Percentiles rank a stretch among this genome's conserved stretches.
Conservation (phyloP, 2,888 invertebrate genomes). For the Neoscelio sp. region DNA sequence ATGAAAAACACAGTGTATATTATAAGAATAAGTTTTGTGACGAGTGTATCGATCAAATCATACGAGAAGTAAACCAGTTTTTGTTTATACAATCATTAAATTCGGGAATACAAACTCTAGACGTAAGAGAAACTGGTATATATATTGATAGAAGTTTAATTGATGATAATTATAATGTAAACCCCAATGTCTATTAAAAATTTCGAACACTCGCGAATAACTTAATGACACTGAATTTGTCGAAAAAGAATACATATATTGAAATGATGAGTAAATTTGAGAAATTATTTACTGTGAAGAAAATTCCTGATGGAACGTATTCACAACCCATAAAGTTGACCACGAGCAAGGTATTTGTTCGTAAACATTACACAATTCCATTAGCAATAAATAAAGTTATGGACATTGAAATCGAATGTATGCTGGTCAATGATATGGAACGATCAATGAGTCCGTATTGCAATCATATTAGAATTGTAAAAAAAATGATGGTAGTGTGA, state of each 20-base stretch:
- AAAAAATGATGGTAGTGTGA: conserved; percentile 73
- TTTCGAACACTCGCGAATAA: background rate
- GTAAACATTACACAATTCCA: conserved; percentile 73
- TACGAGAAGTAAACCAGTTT: background rate
- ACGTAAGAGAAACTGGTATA: too few relatives aligned
- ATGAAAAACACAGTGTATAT: background rate
- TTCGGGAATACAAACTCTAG: background rate
- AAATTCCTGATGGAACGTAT: conserved; percentile 4
- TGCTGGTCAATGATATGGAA: conserved; percentile 73
- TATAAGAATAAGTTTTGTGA: background rate
- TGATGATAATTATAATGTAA: too few relatives aligned
- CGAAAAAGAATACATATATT: background rate
- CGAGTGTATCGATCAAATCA: background rate
- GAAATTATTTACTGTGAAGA: conserved; percentile 6
- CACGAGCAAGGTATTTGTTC: conserved; percentile 66
- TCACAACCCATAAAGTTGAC: conserved; percentile 69
- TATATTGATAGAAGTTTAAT: too few relatives aligned
- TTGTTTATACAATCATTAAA: background rate
- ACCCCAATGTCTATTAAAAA: background rate
- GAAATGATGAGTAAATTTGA: background rate
- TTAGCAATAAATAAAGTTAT: conserved; percentile 70
- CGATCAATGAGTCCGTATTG: conserved; percentile 72
- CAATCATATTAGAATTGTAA: conserved; percentile 75
- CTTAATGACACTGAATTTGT: background rate
- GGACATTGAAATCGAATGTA: conserved; percentile 70